These are phyloP conservation scores for Caiman crocodilus DNA, from an alignment of 2,797 vertebrate species.

Conservation along the genomic window DNA sequence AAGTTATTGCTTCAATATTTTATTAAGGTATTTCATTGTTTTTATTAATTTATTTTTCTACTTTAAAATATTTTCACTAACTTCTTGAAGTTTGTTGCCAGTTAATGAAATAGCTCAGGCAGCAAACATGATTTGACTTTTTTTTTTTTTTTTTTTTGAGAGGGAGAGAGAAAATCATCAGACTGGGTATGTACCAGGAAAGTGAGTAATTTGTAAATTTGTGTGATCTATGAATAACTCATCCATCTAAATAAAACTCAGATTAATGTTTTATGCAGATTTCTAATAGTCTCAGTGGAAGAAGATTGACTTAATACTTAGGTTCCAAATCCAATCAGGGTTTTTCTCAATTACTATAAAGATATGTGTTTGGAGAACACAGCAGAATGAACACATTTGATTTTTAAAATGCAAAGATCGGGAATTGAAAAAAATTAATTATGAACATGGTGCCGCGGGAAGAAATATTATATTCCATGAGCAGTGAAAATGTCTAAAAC, in stretches of 20 bases:
- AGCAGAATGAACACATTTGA: fast-evolving
- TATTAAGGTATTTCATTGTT: background rate
- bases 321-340: background rate
- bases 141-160: background rate
- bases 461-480: background rate
- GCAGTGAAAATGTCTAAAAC: background rate
- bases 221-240: background rate
- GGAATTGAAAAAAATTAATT: background rate
- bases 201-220: background rate
- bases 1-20: background rate
- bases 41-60: background rate
- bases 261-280: background rate
- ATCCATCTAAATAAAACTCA: background rate
- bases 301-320: background rate
- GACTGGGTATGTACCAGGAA: fast-evolving
- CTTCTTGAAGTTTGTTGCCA: background rate
- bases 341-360: background rate
- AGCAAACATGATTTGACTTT: background rate
- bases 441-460: background rate
- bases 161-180: background rate
- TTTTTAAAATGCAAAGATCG: background rate
- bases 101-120: background rate
- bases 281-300: background rate
- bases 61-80: background rate
- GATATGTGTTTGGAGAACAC: background rate